These are phyloP conservation scores for Dermochelys coriacea DNA, from an alignment of 2,797 vertebrate species.

Conservation along the genomic window DNA sequence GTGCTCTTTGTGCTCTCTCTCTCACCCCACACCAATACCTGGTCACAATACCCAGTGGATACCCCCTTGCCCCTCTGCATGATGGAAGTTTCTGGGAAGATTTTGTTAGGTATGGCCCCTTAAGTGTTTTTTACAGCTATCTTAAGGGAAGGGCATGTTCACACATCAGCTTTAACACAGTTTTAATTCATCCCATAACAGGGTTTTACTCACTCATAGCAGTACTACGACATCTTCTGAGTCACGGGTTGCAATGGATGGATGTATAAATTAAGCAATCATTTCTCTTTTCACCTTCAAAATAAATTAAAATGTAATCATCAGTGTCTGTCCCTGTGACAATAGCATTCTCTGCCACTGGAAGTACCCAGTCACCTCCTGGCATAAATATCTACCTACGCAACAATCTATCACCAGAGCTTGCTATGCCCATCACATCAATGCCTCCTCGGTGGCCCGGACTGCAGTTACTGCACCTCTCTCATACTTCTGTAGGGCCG, in stretches of 20 bases:
- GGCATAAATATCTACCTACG: background rate
- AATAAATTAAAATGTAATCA: background rate
- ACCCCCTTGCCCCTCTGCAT: too few species aligned
- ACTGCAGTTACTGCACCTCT: background rate
- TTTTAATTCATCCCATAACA: background rate
- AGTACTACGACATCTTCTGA: background rate
- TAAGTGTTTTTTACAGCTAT: background rate
- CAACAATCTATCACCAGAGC: constrained; percentile 14
- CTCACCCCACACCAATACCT: background rate
- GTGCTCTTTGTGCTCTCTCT: background rate
- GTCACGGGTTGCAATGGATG: background rate
- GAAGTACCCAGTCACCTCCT: background rate
- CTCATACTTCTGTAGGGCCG: background rate
- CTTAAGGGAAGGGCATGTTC: background rate
- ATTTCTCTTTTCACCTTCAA: background rate
- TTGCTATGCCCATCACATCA: background rate
- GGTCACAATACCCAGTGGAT: background rate
- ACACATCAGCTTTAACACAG: background rate
- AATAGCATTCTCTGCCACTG: background rate
- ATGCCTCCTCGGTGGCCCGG: background rate
- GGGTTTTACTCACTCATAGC: background rate
- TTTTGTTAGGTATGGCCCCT: background rate
- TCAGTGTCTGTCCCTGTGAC: background rate
- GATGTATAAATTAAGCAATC: background rate
- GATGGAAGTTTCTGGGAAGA: background rate